Percentiles rank a stretch among this genome's conserved stretches.
These are phyloP conservation scores for Cheilosia vernalis DNA, from an alignment of 2,888 invertebrate species.

Conservation along the genomic window DNA sequence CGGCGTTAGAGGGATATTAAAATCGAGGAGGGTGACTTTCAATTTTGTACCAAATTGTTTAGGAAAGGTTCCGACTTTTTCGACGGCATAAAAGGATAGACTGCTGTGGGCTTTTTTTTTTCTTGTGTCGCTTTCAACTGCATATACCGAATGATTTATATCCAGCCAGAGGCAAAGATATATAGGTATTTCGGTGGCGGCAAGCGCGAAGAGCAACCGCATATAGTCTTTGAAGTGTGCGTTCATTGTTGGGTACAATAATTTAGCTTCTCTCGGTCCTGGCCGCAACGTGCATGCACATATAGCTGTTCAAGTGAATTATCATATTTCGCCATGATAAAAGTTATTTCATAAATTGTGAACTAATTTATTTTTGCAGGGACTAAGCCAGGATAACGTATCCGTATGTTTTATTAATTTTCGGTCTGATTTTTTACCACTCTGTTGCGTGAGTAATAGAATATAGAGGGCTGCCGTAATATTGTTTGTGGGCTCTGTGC, in stretches of 20 bases:
- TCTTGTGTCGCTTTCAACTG: neutral
- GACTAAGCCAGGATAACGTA: slow-evolving; percentile 20
- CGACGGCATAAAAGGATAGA: neutral
- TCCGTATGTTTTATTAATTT: neutral
- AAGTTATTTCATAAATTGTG: slow-evolving; percentile 34
- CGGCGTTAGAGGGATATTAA: slow-evolving; percentile 21
- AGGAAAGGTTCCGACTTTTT: neutral
- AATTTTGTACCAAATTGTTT: slow-evolving; percentile 41
- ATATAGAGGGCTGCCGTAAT: too few species aligned
- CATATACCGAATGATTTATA: slow-evolving; percentile 17
- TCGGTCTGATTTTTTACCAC: too few species aligned
- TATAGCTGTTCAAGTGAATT: neutral
- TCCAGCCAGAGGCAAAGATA: neutral
- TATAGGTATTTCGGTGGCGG: neutral
- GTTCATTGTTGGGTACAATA: neutral
- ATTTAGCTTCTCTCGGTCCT: neutral
- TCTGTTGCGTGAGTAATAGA: too few species aligned
- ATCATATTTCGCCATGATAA: slow-evolving; percentile 20
- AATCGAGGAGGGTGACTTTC: slow-evolving; percentile 38
- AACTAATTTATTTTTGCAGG: slow-evolving; percentile 21
- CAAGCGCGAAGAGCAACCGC: neutral
- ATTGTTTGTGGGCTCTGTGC: too few species aligned
- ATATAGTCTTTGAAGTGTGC: slow-evolving; percentile 1
- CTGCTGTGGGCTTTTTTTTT: neutral
- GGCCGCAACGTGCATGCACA: neutral